Percentiles rank a stretch among this genome's conserved stretches.
Conservation (phyloP, 2,113 vertebrate species). For the Epinephelus fuscoguttatus region DNA sequence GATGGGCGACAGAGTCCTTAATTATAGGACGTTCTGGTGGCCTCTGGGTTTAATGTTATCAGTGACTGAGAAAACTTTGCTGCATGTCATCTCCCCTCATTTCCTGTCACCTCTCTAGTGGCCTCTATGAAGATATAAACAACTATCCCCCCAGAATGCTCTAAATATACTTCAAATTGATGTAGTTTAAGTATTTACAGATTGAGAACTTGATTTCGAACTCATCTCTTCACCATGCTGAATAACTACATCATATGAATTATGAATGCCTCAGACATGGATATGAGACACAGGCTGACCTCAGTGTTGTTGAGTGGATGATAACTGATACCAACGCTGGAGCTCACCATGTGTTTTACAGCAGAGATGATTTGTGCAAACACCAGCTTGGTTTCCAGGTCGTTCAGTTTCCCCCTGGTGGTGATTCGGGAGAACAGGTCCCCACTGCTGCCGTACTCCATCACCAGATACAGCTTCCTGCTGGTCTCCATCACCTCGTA, state of each 20-base stretch:
- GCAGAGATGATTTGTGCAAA: constrained; percentile 86
- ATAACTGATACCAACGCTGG: neutral
- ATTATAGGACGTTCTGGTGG: neutral
- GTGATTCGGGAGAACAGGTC: constrained; percentile 84
- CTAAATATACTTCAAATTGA: neutral
- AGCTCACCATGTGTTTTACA: constrained; percentile 87
- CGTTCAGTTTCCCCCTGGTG: constrained; percentile 80
- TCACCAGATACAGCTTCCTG: constrained; percentile 81
- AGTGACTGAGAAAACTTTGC: neutral
- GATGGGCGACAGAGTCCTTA: too few species aligned
- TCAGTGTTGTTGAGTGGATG: neutral
- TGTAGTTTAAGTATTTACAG: neutral
- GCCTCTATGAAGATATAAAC: neutral
- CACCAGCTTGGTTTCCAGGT: constrained; percentile 82
- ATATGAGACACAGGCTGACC: neutral
- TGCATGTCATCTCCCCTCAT: neutral
- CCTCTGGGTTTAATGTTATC: neutral
- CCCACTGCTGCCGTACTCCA: constrained; percentile 86
- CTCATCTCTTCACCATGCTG: neutral
- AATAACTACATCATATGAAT: neutral
- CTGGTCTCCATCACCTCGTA: constrained; percentile 86
- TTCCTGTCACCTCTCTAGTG: neutral
- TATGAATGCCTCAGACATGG: neutral
- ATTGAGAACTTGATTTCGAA: neutral
- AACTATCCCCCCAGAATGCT: neutral